phyloP scores from a whole-genome alignment of 2,888 invertebrate genomes.

The Trilocha varians region DNA sequence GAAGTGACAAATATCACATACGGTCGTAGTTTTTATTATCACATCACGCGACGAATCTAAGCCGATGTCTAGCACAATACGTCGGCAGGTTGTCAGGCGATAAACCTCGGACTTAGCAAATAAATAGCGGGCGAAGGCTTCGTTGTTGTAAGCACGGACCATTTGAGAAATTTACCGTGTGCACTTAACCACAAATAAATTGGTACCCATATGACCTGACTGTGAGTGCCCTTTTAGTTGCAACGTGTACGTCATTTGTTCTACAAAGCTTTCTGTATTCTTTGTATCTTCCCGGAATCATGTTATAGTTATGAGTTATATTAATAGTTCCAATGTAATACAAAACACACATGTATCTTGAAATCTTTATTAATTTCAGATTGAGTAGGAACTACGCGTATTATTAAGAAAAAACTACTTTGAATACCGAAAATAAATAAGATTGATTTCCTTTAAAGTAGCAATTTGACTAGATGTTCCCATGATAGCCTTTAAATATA shows the following conservation, averaged over 20 bases:
- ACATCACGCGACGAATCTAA: slow-evolving; percentile 51
- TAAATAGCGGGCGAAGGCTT: slow-evolving; percentile 65
- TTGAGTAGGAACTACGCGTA: too few relatives aligned
- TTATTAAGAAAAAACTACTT: too few relatives aligned
- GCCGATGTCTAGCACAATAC: slow-evolving; percentile 44
- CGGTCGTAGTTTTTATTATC: slow-evolving; percentile 40
- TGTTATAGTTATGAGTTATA: neutral
- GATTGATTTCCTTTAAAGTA: neutral
- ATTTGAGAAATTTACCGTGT: slow-evolving; percentile 71
- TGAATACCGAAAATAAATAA: too few relatives aligned
- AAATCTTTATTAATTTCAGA: too few relatives aligned
- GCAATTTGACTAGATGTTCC: too few relatives aligned
- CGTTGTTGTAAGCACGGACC: slow-evolving; percentile 61
- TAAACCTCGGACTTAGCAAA: slow-evolving; percentile 56
- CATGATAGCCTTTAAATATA: too few relatives aligned
- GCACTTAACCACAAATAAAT: slow-evolving; percentile 72
- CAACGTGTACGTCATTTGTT: slow-evolving; percentile 15
- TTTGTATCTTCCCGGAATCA: neutral
- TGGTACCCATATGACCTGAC: slow-evolving; percentile 54
- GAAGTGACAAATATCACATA: slow-evolving; percentile 38
- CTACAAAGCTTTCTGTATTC: slow-evolving; percentile 6
- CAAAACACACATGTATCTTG: too few relatives aligned
- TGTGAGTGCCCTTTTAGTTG: slow-evolving; percentile 29
- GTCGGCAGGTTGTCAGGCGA: slow-evolving; percentile 40
- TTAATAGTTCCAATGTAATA: too few relatives aligned